Evolutionary conservation across 2,113 vertebrate genomes (phyloP), one percentile per base, ranked within the genome.

Genomic region (Bubalus kerabau): DNA sequence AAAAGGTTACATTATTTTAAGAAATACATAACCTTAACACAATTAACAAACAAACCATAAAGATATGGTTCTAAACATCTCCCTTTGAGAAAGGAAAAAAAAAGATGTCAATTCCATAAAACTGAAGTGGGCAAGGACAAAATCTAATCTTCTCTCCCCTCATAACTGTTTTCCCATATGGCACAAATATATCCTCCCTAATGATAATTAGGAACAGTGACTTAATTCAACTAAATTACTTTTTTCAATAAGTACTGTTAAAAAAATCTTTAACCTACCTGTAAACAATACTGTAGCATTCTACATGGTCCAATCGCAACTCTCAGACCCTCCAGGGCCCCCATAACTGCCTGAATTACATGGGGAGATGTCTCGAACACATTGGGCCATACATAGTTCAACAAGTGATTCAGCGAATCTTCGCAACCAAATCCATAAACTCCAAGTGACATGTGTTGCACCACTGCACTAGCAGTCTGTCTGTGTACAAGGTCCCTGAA

Each of bases 321-420:
- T 89, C 99, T 98, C 85, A 99, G 99, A 30, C 99, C 99, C 98
- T 99, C 99, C 97, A 99, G 98, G 16, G 99, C 99, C 2, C 99
- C 99, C 99, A 99, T 99, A 0, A 99, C 99, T 0, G 99, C 99
- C 98, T 99, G 99, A 97, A 99, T 99, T 67, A 99, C 99, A 0
- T 99, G 99, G 30, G 99, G 99, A 16, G 99, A 99, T 1, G 99
- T 99, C 98, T 99, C 99, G 82, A 99, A 99, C 54, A 99, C 99
- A 5, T 99, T 99, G 11, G 99, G 99, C 99, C 99, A 99, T 28
- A 99, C 99, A 0, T 99, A 99, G 97, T 99, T 99, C 48, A 99
- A 98, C 97, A 99, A 98, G 96, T 99, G 99, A 98, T 99, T 99
- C 17, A 99, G 99, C 1, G 99, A 99, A 97, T 99, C 99, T 97